Evolutionary conservation across 2,797 vertebrate genomes (phyloP), one percentile per base, ranked within the genome.

Genomic region (Geotrypetes seraphini): DNA sequence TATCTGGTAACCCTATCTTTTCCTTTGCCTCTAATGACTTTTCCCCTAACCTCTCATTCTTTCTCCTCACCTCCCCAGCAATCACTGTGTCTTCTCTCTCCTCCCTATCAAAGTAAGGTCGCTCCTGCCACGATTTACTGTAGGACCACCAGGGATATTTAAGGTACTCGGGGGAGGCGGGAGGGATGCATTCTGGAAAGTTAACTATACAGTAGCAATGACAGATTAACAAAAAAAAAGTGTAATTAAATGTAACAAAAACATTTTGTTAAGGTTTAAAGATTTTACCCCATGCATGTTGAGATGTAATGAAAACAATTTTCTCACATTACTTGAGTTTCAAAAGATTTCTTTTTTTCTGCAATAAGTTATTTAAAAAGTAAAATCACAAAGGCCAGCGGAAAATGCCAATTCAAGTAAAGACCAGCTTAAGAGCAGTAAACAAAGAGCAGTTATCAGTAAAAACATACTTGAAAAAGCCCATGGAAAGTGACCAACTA

Each of bases 341-440:
- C 26, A 39, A 53, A 54, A 46, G 13, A 6, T 33, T 3, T n/a
- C n/a, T n/a, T 14, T 38, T 30, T 18, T 7, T 43, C 30, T 24
- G 33, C 53, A 16, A 16, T 13, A 4, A 17, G 22, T 51, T 40
- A 33, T 13, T 52, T 43, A 54, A 45, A 63, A 67, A 63, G n/a
- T 11, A 24, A 43, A 25, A 36, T 24, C 16, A 47, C 24, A 49
- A 60, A 65, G 39, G 12, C 24, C 19, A 22, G 28, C 39, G 50
- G 49, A 58, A 53, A 51, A 36, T 37, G 50, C 50, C 51, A 66
- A 47, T 35, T 51, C 3, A 45, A 23, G 22, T 46, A 49, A 49
- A 38, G 44, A 41, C 30, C 42, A n/a, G 41, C 53, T 63, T 43
- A 61, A 55, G 68, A 69, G 64, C 31, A 40, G 38, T 39, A 60